A percentile compares a stretch with the other conserved stretches of the same genome.
Conservation (phyloP, 2,888 invertebrate genomes). For the Rhagonycha fulva region DNA sequence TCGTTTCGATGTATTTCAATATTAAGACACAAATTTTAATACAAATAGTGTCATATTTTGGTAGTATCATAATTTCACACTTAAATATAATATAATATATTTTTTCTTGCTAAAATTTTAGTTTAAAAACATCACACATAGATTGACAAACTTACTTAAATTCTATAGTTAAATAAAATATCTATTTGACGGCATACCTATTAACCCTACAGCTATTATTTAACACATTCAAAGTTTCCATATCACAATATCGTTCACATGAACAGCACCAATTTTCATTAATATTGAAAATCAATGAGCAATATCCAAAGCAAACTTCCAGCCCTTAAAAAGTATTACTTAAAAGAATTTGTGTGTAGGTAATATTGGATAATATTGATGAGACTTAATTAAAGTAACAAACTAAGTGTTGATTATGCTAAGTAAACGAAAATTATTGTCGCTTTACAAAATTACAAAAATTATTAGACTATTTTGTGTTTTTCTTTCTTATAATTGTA, state of each 20-base stretch:
- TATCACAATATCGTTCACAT: conserved; percentile 41
- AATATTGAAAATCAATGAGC: conserved; percentile 26
- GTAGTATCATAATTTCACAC: conserved; percentile 23
- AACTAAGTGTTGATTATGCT: conserved; percentile 1
- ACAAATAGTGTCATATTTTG: conserved; percentile 25
- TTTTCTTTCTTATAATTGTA: not conserved
- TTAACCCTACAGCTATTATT: conserved; percentile 14
- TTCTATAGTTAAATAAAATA: conserved; percentile 34
- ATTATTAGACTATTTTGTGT: conserved; percentile 14
- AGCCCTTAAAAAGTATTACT: conserved; percentile 8
- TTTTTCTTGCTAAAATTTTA: conserved; percentile 21
- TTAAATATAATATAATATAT: conserved; percentile 9
- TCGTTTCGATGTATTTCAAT: conserved; percentile 18
- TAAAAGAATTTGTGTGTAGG: not conserved
- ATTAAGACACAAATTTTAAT: conserved; percentile 21
- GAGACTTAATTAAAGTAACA: not conserved
- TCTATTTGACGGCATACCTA: conserved; percentile 19
- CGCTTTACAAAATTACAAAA: conserved; percentile 28
- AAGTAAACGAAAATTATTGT: conserved; percentile 24
- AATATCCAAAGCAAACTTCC: conserved; percentile 23
- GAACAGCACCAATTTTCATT: conserved; percentile 32
- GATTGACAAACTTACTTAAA: conserved; percentile 42
- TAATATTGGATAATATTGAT: not conserved
- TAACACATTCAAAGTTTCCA: conserved; percentile 44
- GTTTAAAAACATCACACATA: conserved; percentile 45